These are phyloP conservation scores for Sakesphorus luctuosus DNA, from an alignment of 2,113 vertebrate species.

Conservation along the genomic window DNA sequence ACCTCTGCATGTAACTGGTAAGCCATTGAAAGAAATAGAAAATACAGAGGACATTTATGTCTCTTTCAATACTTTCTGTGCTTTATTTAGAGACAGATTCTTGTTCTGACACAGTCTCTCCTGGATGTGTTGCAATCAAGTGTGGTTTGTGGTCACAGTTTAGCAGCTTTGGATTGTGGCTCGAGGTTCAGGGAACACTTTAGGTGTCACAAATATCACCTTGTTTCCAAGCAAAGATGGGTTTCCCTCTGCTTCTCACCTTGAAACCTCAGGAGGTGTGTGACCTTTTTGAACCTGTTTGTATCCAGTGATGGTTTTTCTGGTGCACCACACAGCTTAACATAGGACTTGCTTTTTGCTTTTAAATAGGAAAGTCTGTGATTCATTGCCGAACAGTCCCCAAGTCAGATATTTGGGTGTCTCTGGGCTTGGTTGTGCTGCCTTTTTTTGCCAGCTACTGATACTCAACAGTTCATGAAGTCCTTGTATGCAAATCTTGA, in stretches of 20 bases:
- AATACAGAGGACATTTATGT: background rate
- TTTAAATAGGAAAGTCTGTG: background rate
- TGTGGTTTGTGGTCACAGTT: conserved; percentile 27
- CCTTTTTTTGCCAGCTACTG: background rate
- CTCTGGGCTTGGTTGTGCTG: background rate
- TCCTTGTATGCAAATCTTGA: background rate
- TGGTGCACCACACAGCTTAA: background rate
- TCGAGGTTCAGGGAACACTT: background rate
- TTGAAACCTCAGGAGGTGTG: background rate
- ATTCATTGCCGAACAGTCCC: background rate
- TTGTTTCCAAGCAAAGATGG: conserved; percentile 7
- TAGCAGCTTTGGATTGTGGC: conserved; percentile 14
- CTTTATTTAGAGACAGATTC: background rate
- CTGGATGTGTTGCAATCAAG: background rate
- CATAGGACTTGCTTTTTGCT: background rate
- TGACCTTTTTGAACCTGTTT: background rate
- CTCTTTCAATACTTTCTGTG: background rate
- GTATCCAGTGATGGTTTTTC: background rate
- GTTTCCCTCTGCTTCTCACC: background rate
- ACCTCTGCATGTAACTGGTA: background rate
- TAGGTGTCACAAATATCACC: conserved; percentile 2
- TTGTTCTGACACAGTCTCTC: background rate
- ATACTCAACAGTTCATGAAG: background rate
- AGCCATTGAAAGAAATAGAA: background rate
- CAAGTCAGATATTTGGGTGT: background rate